Evolutionary conservation across 2,888 invertebrate species (phyloP).

Genomic region (Octodonta nipae): DNA sequence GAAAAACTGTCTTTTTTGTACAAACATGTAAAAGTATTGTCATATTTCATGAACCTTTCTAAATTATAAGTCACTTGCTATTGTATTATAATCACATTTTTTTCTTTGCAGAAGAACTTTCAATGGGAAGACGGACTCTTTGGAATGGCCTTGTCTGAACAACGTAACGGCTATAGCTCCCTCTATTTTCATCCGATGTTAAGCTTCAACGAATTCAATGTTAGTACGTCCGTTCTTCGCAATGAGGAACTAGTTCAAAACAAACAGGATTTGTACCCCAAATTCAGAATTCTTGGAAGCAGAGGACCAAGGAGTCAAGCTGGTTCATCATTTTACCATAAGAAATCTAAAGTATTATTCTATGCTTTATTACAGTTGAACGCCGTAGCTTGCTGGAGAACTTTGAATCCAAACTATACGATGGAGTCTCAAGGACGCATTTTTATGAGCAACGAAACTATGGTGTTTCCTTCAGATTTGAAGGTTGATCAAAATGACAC

Average conservation of each 20-base stretch:
- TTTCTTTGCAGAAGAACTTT: constrained; percentile 36
- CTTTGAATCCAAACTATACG: constrained; percentile 51
- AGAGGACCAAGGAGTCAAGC: constrained; percentile 62
- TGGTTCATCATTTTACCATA: constrained; percentile 57
- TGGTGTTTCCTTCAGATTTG: constrained; percentile 63
- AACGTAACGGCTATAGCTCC: constrained; percentile 51
- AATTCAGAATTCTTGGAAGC: constrained; percentile 48
- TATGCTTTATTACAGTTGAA: constrained; percentile 63
- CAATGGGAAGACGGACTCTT: constrained; percentile 69
- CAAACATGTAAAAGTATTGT: too few species aligned
- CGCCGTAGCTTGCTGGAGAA: constrained; percentile 67
- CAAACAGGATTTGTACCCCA: constrained; percentile 43
- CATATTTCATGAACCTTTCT: too few species aligned
- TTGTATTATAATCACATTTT: too few species aligned
- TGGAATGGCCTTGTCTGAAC: constrained; percentile 55
- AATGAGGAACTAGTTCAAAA: constrained; percentile 38
- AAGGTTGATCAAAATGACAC: constrained; percentile 60
- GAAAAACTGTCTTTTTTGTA: too few species aligned
- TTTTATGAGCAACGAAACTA: constrained; percentile 54
- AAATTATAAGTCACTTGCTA: too few species aligned
- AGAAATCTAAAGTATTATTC: constrained; percentile 56
- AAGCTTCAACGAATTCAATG: constrained; percentile 62
- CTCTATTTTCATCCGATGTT: constrained; percentile 69
- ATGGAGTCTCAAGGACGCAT: constrained; percentile 59
- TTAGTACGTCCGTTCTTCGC: constrained; percentile 53